These are phyloP conservation scores for Lepus townsendii DNA, from an alignment of 2,797 vertebrate species.

Conservation along the genomic window DNA sequence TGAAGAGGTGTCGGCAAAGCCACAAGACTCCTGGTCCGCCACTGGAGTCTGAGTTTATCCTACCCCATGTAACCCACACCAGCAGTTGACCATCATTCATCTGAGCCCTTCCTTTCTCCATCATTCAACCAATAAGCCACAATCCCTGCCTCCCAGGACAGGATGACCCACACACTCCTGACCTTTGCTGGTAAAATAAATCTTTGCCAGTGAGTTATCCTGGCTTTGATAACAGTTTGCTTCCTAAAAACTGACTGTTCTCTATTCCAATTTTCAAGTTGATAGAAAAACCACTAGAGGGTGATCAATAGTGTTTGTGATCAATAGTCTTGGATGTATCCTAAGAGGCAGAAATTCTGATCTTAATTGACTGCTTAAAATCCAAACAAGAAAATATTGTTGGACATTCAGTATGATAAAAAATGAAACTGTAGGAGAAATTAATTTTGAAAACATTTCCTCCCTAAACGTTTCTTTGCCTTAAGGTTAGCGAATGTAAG, in stretches of 20 bases:
- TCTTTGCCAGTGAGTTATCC: slow-evolving; percentile 92
- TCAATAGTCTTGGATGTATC: neutral
- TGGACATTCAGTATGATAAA: neutral
- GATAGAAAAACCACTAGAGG: neutral
- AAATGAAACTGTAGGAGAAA: neutral
- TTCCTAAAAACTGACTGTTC: slow-evolving; percentile 91
- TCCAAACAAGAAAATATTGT: neutral
- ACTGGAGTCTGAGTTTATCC: neutral
- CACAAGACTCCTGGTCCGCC: neutral
- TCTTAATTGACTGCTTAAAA: neutral
- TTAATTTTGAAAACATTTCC: neutral
- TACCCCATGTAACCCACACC: too few species aligned
- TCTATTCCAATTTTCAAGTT: slow-evolving; percentile 93
- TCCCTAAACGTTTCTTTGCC: neutral
- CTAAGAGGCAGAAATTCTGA: neutral
- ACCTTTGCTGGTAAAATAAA: slow-evolving; percentile 88
- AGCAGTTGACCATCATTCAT: neutral
- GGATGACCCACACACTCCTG: slow-evolving; percentile 84
- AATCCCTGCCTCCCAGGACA: neutral
- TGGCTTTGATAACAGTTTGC: slow-evolving; percentile 90
- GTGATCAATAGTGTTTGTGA: neutral
- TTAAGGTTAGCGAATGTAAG: neutral
- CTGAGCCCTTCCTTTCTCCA: neutral
- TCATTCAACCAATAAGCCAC: neutral
- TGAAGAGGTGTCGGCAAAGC: neutral